Base-by-base conservation (phyloP, 2,888 invertebrate genomes). In the Pheosia gnoma region DNA sequence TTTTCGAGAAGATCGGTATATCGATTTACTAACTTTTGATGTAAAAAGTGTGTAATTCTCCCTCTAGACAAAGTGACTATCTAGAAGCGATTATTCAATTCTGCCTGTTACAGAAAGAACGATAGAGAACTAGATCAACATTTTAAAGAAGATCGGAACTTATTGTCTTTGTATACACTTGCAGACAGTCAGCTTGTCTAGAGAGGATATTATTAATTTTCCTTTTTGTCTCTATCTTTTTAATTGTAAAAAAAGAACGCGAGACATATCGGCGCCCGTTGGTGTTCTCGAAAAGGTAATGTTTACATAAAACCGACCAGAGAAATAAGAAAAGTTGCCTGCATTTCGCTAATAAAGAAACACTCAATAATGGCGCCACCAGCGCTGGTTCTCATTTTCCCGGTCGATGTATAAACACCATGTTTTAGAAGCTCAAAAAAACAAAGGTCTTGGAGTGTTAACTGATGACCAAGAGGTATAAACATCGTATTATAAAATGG, bases 371-470 rank as follows among this genome's bases (percentile, higher is more conserved):
- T 4, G 8, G 43, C 43, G 10, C 8, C 43, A 3, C 4, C 8
- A 45, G 8, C 8, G 43, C 43, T 9, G 8, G 47, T n/a, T 11
- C 11, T n/a, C 4, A 47, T 47, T 47, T 47, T n/a, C n/a, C 47
- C n/a, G n/a, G 45, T 11, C n/a, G 47, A n/a, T 5, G 47, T 47
- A 62, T 57, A 41, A 45, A 58, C 62, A 63, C 56, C 61, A 63
- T 71, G 57, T 72, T 71, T 68, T 74, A 72, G 73, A 75, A 76
- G 72, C 63, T 66, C 66, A 66, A 66, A 69, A 69, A 69, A 67
- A 58, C 10, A 65, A 68, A 70, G 88, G 89, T 91, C 90, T 90
- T 84, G 82, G 89, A 90, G 88, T 90, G 90, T 89, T 88, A 87
- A 83, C 84, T 80, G 82, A 79, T 71, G 86, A 86, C 85, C 87